phyloP scores from a whole-genome alignment of 1,140 invertebrate species.

The Andricus grossulariae region DNA sequence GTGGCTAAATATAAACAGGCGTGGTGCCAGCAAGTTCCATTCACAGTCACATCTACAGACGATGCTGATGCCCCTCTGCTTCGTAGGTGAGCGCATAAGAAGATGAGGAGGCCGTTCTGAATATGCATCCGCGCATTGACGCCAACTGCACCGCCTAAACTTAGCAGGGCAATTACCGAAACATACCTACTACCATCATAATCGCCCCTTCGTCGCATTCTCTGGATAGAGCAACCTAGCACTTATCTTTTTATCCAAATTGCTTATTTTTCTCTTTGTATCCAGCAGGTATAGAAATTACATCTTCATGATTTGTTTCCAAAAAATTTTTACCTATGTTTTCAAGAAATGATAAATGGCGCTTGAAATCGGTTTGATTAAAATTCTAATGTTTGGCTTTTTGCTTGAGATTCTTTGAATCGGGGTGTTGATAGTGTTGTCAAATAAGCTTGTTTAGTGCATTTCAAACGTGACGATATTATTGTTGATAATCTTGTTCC shows the following conservation, averaged over 20 bases:
- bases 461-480: background rate
- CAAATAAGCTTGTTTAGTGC: background rate
- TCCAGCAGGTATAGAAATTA: background rate
- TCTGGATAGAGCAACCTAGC: background rate
- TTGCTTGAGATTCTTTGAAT: background rate
- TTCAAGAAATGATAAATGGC: no score
- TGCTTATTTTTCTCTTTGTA: constrained; percentile 6
- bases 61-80: constrained; percentile 46
- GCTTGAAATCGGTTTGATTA: no score
- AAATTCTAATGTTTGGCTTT: background rate
- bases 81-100: constrained; percentile 64
- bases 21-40: constrained; percentile 75
- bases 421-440: background rate
- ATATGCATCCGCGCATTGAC: constrained; percentile 75
- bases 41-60: constrained; percentile 67
- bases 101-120: constrained; percentile 73
- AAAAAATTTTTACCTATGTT: no score
- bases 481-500: constrained; percentile 25
- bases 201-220: constrained; percentile 48
- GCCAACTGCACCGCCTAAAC: constrained; percentile 74
- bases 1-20: constrained; percentile 76
- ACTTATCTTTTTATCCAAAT: constrained; percentile 8
- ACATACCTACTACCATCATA: constrained; percentile 68
- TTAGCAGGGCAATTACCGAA: constrained; percentile 75
- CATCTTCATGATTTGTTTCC: no score